Conservation (phyloP, 2,888 invertebrate species). For the Tortrix viridana region DNA sequence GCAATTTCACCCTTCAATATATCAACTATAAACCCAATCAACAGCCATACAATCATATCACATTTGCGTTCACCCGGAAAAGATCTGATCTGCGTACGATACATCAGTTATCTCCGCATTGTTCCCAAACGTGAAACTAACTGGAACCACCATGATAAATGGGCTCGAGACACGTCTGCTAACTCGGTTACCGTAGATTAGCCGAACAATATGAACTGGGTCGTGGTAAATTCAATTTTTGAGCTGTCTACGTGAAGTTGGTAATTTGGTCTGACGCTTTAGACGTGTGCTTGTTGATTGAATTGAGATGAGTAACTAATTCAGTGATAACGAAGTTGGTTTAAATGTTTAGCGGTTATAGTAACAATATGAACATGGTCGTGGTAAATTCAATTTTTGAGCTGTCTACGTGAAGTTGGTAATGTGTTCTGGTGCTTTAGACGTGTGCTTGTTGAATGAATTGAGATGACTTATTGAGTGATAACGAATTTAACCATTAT, state of each 20-base stretch:
- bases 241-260: slow-evolving; percentile 27
- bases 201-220: slow-evolving; percentile 65
- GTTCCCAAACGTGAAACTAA: slow-evolving; percentile 39
- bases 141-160: slow-evolving; percentile 30
- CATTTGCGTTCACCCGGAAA: not conserved
- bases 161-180: slow-evolving; percentile 43
- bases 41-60: too few species aligned
- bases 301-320: too few species aligned
- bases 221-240: slow-evolving; percentile 36
- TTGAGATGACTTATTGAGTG: too few species aligned
- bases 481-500: too few species aligned
- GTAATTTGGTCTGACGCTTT: slow-evolving; percentile 27
- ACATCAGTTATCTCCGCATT: slow-evolving; percentile 10
- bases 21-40: too few species aligned
- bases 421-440: slow-evolving; percentile 27
- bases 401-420: slow-evolving; percentile 28
- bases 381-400: slow-evolving; percentile 24
- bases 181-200: slow-evolving; percentile 64
- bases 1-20: too few species aligned
- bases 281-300: slow-evolving; percentile 9
- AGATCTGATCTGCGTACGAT: slow-evolving; percentile 12
- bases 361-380: slow-evolving; percentile 65
- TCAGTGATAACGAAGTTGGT: too few species aligned
- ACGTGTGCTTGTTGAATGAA: slow-evolving; percentile 6
- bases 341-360: too few species aligned